Base-by-base conservation (phyloP, 35 echinoderm and acorn worm genomes). In the Apostichopus californicus region DNA sequence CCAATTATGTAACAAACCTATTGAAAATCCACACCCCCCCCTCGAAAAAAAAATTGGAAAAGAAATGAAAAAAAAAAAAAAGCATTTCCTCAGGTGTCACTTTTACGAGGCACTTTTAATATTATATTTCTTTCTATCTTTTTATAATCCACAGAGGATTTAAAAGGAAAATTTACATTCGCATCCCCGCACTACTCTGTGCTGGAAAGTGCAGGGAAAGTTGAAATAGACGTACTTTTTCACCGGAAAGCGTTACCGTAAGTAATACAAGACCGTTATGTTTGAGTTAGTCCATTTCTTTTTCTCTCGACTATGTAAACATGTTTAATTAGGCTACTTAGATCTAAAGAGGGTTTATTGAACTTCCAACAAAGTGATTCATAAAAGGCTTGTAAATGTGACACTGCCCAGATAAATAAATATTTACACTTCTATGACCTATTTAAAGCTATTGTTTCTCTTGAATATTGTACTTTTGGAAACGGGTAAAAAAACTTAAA, bases 81-180 rank as follows among this genome's bases (percentile, higher is more conserved):
- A 14, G 3, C n/a, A 20, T 72, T 72, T 14, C 68, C 12, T 72
- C 68, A 72, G 12, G 5, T 3, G 68, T 72, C n/a, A 72, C 68
- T 14, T 72, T 72, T 14, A 72, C 12, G 68, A 72, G n/a, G 12
- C 68, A 72, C n/a, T 72, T 20, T 72, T 12, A 72, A 46, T 46
- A 46, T 46, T 0, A 46, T 46, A 46, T 46, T 3, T 82, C 5
- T 56, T 4, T 83, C 55, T 56, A 12, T 90, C 75, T 90, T 94
- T 20, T 84, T 93, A 11, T 57, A 22, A 14, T 94, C 90, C 34
- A 56, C 96, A 98, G 95, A 96, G 86, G 96, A 95, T 54, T 87
- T 98, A 54, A 93, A 91, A 22, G 97, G 97, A 15, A 98, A 96
- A 85, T 98, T 98, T 73, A 98, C 97, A 24, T 98, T 98, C 92